Percentiles rank a stretch among this genome's conserved stretches.
These are phyloP conservation scores for Ooceraea biroi DNA, from an alignment of 1,140 invertebrate species.

Conservation along the genomic window DNA sequence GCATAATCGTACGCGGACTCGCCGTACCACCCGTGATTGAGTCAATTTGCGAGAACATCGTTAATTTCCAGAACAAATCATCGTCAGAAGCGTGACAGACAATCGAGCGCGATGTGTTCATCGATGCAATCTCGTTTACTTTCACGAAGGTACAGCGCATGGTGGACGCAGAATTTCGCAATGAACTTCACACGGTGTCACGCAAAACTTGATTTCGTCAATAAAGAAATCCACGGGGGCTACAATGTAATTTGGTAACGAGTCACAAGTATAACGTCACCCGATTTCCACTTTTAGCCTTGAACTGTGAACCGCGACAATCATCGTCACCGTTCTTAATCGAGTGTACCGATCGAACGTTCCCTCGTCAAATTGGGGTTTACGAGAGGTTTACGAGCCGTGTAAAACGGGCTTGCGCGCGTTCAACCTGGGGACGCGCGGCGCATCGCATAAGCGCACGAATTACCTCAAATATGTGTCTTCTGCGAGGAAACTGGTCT, in stretches of 20 bases:
- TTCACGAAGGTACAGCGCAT: background rate
- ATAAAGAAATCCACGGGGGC: background rate
- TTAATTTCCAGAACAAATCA: slow-evolving; percentile 1
- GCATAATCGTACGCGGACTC: slow-evolving; percentile 18
- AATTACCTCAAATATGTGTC: slow-evolving; percentile 12
- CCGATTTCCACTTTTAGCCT: background rate
- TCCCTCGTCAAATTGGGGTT: background rate
- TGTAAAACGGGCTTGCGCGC: background rate
- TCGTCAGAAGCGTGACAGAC: slow-evolving; percentile 6
- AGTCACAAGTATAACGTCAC: background rate
- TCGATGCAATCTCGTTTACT: background rate
- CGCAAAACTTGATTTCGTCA: background rate
- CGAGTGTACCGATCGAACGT: slow-evolving; percentile 9
- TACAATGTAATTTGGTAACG: background rate
- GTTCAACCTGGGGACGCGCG: background rate
- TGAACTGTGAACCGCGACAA: slow-evolving; percentile 3
- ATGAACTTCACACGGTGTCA: background rate
- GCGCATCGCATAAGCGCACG: background rate
- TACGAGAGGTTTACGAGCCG: slow-evolving; percentile 2
- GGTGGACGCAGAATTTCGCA: background rate
- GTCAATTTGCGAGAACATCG: background rate
- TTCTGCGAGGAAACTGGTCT: slow-evolving; percentile 7
- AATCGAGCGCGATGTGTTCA: background rate
- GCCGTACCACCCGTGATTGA: background rate
- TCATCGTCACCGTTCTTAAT: background rate